phyloP scores from a whole-genome alignment of 2,797 vertebrate species.

The Halcyon chelicuti region DNA sequence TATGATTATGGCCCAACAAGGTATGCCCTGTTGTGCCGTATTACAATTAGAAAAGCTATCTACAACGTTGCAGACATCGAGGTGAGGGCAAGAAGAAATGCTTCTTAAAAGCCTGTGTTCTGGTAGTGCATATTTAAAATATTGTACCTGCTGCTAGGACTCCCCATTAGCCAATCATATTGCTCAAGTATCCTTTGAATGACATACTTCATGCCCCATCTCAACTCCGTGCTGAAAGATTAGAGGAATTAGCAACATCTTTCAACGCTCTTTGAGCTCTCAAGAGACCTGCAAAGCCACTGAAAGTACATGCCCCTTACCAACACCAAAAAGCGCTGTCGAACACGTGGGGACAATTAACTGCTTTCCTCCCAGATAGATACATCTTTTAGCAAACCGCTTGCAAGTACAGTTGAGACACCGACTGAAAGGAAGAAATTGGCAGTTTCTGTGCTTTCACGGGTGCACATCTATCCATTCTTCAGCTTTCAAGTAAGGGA shows the following conservation, averaged over 20 bases:
- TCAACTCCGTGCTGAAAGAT: conserved; percentile 36
- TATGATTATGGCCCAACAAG: conserved; percentile 76
- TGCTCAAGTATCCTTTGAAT: conserved; percentile 67
- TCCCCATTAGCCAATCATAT: conserved; percentile 67
- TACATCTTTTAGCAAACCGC: not conserved
- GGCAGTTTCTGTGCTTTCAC: not conserved
- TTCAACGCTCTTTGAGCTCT: conserved; percentile 43
- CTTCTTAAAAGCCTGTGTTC: conserved; percentile 62
- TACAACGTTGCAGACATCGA: conserved; percentile 2
- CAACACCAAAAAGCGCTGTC: not conserved
- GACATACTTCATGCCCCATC: conserved; percentile 62
- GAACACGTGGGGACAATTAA: conserved; percentile 22
- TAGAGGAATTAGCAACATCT: conserved; percentile 55
- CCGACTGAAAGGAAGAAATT: not conserved
- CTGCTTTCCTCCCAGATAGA: conserved; percentile 19
- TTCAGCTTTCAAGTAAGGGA: not conserved
- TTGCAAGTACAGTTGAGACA: not conserved
- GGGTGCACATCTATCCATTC: not conserved
- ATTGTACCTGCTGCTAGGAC: conserved; percentile 70
- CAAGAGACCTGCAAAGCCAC: conserved; percentile 36
- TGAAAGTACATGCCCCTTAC: conserved; percentile 33
- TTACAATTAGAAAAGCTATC: conserved; percentile 71
- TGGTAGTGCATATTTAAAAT: conserved; percentile 52
- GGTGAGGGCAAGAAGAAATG: not conserved
- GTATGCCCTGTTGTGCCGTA: conserved; percentile 75